A percentile compares a stretch with the other conserved stretches of the same genome.
Evolutionary conservation across 2,797 vertebrate genomes (phyloP).

Genomic region (Sebastes trivittatus): DNA sequence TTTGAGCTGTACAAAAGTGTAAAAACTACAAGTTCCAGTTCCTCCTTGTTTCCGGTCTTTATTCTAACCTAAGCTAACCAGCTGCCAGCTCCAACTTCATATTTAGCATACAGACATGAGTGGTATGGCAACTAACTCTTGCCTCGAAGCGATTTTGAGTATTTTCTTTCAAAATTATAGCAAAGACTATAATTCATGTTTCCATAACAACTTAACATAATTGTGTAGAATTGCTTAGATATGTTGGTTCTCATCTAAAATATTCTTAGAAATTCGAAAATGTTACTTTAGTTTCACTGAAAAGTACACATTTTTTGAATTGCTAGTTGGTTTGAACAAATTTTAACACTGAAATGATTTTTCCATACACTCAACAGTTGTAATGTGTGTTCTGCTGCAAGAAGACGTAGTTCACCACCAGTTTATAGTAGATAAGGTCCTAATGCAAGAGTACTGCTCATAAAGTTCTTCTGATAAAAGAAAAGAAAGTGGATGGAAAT

Average conservation of each 20-base stretch:
- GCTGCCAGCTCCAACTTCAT: too few species aligned
- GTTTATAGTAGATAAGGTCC: background rate
- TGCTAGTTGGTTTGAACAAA: background rate
- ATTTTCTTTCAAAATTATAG: too few species aligned
- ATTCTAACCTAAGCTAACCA: too few species aligned
- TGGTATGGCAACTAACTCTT: too few species aligned
- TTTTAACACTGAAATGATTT: background rate
- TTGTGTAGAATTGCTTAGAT: background rate
- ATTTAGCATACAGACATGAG: too few species aligned
- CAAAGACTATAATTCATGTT: background rate
- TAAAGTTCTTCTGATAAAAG: background rate
- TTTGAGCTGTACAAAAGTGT: too few species aligned
- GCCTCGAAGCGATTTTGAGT: too few species aligned
- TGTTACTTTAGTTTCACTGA: background rate
- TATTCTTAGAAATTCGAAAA: background rate
- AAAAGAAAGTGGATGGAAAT: background rate
- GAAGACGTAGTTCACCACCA: background rate
- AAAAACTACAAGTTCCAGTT: too few species aligned
- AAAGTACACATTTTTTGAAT: background rate
- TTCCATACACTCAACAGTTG: background rate
- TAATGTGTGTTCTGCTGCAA: background rate
- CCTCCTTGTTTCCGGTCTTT: too few species aligned
- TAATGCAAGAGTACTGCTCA: background rate
- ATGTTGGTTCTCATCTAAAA: background rate
- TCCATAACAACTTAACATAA: background rate